Percentiles rank a stretch among this genome's conserved stretches.
Conservation (phyloP, 2,113 vertebrate species). For the human region GRCh38 chr15:37824001-37824500, state of each 20-base stretch:
- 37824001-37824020: neutral
- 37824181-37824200: neutral
- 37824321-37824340: too few relatives aligned
- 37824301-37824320: neutral
- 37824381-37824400: neutral
- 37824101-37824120: neutral
- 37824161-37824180: neutral
- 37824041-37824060: neutral
- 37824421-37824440: neutral
- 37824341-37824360: neutral
- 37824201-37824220: neutral
- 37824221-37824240: neutral
- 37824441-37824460: neutral
- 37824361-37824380: neutral
- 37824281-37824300: neutral
- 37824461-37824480: neutral
- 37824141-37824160: neutral
- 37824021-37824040: neutral
- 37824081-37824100: neutral
- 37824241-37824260: neutral
- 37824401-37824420: neutral
- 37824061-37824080: neutral
- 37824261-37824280: neutral
- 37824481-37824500: neutral
- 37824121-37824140: neutral